Evolutionary conservation across 2,113 vertebrate species (phyloP).

Genomic region (Falco punctatus): DNA sequence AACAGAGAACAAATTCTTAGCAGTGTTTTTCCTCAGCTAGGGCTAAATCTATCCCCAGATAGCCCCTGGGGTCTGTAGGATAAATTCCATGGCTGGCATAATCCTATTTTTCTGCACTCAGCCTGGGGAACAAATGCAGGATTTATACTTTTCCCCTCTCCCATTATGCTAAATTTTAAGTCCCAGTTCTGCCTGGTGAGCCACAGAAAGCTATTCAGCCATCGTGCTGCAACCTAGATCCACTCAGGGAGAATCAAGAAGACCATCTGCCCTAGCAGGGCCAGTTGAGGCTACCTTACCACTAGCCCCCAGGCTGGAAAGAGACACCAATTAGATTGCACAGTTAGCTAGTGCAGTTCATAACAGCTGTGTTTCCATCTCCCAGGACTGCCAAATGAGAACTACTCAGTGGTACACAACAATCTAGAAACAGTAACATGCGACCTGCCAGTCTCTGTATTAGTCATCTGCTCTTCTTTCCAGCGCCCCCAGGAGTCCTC

Average conservation of each 20-base stretch:
- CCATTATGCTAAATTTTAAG: background rate
- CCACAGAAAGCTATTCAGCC: background rate
- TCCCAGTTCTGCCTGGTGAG: background rate
- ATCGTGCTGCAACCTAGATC: background rate
- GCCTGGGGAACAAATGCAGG: background rate
- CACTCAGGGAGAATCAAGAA: background rate
- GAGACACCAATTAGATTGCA: background rate
- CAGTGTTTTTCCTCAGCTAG: background rate
- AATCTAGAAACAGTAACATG: background rate
- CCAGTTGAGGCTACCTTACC: background rate
- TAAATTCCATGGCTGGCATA: background rate
- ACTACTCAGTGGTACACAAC: background rate
- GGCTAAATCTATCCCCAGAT: background rate
- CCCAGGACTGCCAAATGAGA: background rate
- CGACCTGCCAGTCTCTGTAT: background rate
- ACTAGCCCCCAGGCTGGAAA: background rate
- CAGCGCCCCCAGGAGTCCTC: background rate
- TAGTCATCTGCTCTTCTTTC: background rate
- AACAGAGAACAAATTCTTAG: background rate
- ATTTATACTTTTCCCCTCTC: background rate
- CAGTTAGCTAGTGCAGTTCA: background rate
- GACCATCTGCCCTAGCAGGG: background rate
- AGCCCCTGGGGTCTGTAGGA: background rate
- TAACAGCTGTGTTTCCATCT: background rate
- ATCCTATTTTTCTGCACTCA: background rate